phyloP scores from a whole-genome alignment of 2,113 vertebrate genomes.

The Saguinus midas region DNA sequence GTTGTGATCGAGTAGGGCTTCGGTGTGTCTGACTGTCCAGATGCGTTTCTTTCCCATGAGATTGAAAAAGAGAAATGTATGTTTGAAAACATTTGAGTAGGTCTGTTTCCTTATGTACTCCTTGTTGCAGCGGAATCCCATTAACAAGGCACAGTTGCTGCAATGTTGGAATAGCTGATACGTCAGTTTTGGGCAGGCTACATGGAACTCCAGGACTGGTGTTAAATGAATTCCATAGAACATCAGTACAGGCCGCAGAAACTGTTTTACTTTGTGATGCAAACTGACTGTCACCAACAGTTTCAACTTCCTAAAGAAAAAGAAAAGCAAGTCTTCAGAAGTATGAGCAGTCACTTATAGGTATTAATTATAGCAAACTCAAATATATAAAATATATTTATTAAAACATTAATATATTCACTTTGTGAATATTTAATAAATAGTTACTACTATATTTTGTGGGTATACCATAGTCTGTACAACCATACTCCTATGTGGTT shows the following conservation, averaged over 20 bases:
- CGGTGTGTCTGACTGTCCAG: conserved; percentile 3
- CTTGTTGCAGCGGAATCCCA: conserved; percentile 64
- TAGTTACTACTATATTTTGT: conserved; percentile 36
- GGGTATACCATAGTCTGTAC: background rate
- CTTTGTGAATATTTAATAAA: conserved; percentile 43
- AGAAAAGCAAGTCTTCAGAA: conserved; percentile 27
- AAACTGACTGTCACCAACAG: conserved; percentile 27
- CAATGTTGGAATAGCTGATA: conserved; percentile 17
- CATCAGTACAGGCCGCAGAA: conserved; percentile 24
- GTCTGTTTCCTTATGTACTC: conserved; percentile 75
- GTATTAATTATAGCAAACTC: conserved; percentile 31
- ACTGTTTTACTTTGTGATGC: conserved; percentile 47
- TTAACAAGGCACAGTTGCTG: conserved; percentile 41
- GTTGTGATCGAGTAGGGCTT: conserved; percentile 5
- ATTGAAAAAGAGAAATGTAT: conserved; percentile 78
- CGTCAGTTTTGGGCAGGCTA: conserved; percentile 8
- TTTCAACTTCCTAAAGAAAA: conserved; percentile 74
- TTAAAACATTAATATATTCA: background rate
- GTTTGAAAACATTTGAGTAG: conserved; percentile 80
- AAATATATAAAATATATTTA: background rate
- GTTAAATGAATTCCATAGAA: conserved; percentile 29
- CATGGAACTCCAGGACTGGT: conserved; percentile 36
- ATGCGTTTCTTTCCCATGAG: conserved; percentile 48
- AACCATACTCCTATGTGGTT: background rate
- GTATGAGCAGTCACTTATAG: background rate